Evolutionary conservation across 2,113 vertebrate species (phyloP).

Genomic region (Pachycephala philippinensis): DNA sequence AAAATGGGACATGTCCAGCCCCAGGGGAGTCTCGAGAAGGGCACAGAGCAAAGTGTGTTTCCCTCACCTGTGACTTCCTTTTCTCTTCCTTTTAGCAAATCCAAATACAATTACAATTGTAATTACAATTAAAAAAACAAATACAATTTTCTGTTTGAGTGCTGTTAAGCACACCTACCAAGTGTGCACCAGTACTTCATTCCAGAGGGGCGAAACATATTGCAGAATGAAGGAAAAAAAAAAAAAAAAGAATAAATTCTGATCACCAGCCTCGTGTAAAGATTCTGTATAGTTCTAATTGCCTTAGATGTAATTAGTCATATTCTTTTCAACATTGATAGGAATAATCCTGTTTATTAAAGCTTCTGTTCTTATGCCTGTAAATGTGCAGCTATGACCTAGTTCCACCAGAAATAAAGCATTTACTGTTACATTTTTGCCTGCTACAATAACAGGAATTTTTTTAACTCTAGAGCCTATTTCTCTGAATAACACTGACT

Average conservation of each 20-base stretch:
- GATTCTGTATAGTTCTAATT: not conserved
- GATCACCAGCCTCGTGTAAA: not conserved
- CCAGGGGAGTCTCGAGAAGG: not conserved
- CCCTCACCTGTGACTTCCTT: not conserved
- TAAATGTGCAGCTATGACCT: not conserved
- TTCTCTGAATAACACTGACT: not conserved
- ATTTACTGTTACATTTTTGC: not conserved
- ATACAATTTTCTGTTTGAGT: not conserved
- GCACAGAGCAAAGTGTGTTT: not conserved
- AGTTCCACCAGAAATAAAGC: not conserved
- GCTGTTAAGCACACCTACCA: not conserved
- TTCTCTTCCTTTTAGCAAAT: not conserved
- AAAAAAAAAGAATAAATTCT: not conserved
- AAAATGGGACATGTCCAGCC: not conserved
- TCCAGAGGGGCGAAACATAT: not conserved
- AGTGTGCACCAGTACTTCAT: not conserved
- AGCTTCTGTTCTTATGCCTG: not conserved
- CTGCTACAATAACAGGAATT: not conserved
- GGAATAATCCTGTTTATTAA: not conserved
- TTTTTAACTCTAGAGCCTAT: not conserved
- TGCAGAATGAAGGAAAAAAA: not conserved
- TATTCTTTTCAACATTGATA: not conserved
- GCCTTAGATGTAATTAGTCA: not conserved
- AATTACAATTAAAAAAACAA: not conserved
- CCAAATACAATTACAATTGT: not conserved